phyloP scores from a whole-genome alignment of 1,140 invertebrate genomes.

The Rhopalosiphum padi region DNA sequence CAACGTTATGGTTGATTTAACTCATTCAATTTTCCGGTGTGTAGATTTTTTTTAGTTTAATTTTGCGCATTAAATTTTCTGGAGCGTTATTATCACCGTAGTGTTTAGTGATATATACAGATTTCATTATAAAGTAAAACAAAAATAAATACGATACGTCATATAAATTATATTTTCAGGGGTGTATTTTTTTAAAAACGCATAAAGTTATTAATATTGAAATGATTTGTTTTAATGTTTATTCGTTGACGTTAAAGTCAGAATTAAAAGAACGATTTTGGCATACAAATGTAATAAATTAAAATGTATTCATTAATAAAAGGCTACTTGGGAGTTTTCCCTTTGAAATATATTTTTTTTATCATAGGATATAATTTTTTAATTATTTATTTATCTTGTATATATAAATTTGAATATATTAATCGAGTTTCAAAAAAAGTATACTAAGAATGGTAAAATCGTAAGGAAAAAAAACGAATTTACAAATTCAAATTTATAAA shows the following conservation, averaged over 20 bases:
- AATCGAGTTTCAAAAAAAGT: background rate
- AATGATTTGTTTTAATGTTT: background rate
- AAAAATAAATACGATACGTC: background rate
- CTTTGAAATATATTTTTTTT: conserved; percentile 10
- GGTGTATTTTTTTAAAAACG: background rate
- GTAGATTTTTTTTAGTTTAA: background rate
- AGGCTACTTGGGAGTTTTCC: background rate
- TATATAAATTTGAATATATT: background rate
- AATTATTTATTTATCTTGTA: background rate
- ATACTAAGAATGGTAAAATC: background rate
- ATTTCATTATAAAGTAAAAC: background rate
- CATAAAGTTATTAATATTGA: background rate
- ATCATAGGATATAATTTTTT: background rate
- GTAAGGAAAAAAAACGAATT: background rate
- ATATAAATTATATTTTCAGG: background rate
- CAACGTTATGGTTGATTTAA: conserved; percentile 21
- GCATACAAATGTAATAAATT: conserved; percentile 20
- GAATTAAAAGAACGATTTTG: background rate
- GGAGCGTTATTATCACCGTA: background rate
- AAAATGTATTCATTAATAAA: background rate
- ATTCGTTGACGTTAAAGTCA: background rate
- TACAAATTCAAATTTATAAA: background rate
- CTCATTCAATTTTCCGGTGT: background rate
- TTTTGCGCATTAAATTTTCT: background rate
- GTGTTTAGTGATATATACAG: background rate